Conservation (phyloP, 2,888 invertebrate species). For the Acleris laterana region DNA sequence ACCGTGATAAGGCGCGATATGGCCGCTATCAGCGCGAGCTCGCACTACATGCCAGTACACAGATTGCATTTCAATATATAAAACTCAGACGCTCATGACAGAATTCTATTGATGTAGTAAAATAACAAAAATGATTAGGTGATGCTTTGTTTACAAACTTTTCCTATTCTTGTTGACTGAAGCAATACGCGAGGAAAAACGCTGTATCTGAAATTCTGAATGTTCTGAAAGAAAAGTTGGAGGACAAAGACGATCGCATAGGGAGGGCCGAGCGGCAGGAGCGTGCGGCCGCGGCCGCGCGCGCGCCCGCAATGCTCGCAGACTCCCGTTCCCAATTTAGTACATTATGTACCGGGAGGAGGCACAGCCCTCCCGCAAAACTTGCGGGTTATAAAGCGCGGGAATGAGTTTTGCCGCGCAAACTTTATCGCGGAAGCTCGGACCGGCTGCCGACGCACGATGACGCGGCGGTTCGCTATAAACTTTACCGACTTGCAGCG, state of each 20-base stretch:
- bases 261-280: constrained; percentile 25
- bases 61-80: constrained; percentile 16
- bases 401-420: constrained; percentile 79
- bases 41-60: constrained; percentile 17
- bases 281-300: constrained; percentile 53
- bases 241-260: constrained; percentile 1
- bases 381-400: constrained; percentile 75
- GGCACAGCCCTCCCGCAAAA: constrained; percentile 57
- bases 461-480: constrained; percentile 58
- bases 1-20: constrained; percentile 65
- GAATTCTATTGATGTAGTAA: constrained; percentile 1
- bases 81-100: constrained; percentile 1
- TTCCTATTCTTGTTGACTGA: neutral
- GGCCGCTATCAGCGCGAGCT: constrained; percentile 29
- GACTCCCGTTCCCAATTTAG: constrained; percentile 47
- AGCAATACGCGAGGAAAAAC: neutral
- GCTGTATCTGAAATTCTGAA: neutral
- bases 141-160: constrained; percentile 14
- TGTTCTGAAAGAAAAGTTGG: neutral
- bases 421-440: constrained; percentile 70
- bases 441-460: constrained; percentile 49
- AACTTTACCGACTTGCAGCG: constrained; percentile 48
- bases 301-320: constrained; percentile 59
- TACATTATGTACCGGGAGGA: constrained; percentile 61
- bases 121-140: neutral